Evolutionary conservation across 2,113 vertebrate species (phyloP).

Genomic region (Sylvia atricapilla): DNA sequence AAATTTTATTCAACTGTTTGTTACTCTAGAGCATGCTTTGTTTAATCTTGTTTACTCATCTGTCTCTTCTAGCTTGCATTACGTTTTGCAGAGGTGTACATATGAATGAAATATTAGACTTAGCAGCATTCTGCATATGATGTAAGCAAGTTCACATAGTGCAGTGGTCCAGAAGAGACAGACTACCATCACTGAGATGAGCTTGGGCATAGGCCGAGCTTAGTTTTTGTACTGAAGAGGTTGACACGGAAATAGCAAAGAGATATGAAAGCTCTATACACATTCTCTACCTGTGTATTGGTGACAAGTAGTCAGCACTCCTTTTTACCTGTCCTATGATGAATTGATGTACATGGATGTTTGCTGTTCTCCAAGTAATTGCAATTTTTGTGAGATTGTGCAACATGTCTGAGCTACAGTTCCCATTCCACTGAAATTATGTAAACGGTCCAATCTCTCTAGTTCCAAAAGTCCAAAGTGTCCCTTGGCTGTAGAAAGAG

Average conservation of each 20-base stretch:
- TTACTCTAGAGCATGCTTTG: neutral
- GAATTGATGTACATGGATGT: neutral
- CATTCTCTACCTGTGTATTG: neutral
- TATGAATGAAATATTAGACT: neutral
- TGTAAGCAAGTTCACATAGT: neutral
- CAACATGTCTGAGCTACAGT: neutral
- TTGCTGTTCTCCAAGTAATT: neutral
- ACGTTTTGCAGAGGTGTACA: neutral
- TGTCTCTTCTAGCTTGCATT: neutral
- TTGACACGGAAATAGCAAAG: neutral
- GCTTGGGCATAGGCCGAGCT: neutral
- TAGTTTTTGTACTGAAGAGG: neutral
- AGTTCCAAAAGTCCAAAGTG: neutral
- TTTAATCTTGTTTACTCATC: slow-evolving; percentile 21
- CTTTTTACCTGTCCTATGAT: neutral
- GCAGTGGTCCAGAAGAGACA: neutral
- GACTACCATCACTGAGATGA: neutral
- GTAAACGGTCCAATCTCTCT: neutral
- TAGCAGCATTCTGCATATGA: neutral
- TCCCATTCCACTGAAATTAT: neutral
- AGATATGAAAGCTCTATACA: neutral
- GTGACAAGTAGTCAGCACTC: neutral
- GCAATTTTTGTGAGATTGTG: neutral
- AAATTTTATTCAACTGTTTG: neutral
- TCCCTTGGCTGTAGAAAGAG: neutral